Conservation (phyloP, 2,113 vertebrate genomes). For the Halichoeres trimaculatus region DNA sequence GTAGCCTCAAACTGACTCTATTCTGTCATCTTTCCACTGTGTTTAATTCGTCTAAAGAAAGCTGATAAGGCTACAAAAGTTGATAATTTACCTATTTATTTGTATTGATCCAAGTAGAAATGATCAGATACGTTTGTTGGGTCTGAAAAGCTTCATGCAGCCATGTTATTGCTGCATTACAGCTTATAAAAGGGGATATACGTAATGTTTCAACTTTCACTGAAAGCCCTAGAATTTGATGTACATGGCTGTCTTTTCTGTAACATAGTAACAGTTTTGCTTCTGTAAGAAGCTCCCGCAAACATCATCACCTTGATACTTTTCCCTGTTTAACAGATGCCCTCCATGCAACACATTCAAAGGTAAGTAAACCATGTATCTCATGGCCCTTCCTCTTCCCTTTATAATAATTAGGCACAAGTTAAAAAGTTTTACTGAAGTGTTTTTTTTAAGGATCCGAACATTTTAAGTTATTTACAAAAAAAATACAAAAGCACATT, state of each 20-base stretch:
- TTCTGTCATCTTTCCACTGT: no score
- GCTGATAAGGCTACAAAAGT: no score
- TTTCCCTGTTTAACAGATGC: background rate
- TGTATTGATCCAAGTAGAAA: background rate
- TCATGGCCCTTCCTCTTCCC: background rate
- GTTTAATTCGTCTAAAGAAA: no score
- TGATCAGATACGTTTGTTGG: background rate
- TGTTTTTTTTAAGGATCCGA: no score
- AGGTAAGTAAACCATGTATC: background rate
- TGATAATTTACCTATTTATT: background rate
- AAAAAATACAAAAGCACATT: no score
- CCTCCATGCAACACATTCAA: background rate
- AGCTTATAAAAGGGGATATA: background rate
- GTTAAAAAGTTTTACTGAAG: no score
- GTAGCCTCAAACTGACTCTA: no score
- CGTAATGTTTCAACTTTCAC: background rate
- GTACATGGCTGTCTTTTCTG: background rate
- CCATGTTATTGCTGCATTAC: background rate
- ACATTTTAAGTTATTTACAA: no score
- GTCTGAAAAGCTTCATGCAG: background rate
- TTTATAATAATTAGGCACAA: no score
- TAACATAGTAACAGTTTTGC: background rate
- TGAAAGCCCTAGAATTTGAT: no score
- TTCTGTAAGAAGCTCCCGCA: background rate
- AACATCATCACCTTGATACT: background rate